Base-by-base conservation (phyloP, 2,113 vertebrate genomes). In the Pygoscelis antarcticus region DNA sequence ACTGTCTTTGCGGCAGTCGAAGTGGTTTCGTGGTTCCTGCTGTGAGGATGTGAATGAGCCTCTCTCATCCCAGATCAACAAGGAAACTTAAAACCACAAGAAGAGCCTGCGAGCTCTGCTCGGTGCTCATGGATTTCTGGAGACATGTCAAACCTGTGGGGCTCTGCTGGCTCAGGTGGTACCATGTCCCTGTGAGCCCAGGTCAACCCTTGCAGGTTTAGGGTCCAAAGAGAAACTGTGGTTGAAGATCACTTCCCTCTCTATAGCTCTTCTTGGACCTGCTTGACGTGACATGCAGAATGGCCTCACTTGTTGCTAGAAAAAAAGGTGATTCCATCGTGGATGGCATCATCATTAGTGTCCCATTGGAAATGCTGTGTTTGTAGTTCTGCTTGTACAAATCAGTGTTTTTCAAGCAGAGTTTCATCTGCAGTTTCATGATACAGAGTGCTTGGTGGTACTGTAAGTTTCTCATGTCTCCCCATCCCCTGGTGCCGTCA, bases 1-100 rank as follows among this genome's bases (percentile, higher is more conserved):
- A 0, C 42, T 51, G 32, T 40, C 22, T 25, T 55, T 80, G 32
- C 0, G 1, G 20, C 46, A 66, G 0, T 32, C 2, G 1, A 38
- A 32, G 8, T 42, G 21, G 14, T 60, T 71, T 71, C 3, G 1
- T 42, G 46, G 19, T 81, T 80, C 51, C 15, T 85, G 16, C 42
- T 75, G 16, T 44, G 20, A 65, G 16, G 22, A 7, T 89, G 16
- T 70, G 57, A 77, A 55, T 13, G 32, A 70, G 22, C 8, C 40
- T 3, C 9, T 65, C 30, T 71, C 40, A 71, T 30, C 42, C 26
- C 21, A 46, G 42, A 40, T 68, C 49, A 52, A 26, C 0, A 0
- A 36, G 25, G 36, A 74, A 40, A 62, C 47, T 62, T 83, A 78
- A 70, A 79, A 57, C 11, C 14, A 20, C 36, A 47, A 42, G 22